phyloP scores from a whole-genome alignment of 2,888 invertebrate species.

The Papilio protenor region DNA sequence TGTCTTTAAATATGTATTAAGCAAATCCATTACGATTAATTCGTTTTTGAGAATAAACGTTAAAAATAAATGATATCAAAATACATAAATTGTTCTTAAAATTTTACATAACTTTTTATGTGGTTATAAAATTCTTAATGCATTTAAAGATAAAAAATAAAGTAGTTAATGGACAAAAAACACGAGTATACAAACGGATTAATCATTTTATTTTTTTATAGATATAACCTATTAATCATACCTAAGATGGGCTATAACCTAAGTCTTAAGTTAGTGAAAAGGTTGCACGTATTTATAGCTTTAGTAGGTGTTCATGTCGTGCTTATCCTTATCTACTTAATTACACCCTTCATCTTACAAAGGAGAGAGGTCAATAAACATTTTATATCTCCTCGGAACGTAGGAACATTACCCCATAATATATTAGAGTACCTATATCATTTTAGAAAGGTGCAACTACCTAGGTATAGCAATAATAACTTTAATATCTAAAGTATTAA shows the following conservation, averaged over 20 bases:
- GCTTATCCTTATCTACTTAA: slow-evolving; percentile 42
- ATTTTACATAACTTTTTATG: slow-evolving; percentile 19
- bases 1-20: not conserved
- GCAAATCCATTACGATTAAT: slow-evolving; percentile 4
- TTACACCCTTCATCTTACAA: slow-evolving; percentile 42
- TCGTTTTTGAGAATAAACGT: slow-evolving; percentile 20
- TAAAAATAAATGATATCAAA: not conserved
- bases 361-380: slow-evolving; percentile 39
- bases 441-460: slow-evolving; percentile 36
- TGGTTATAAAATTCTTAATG: slow-evolving; percentile 4
- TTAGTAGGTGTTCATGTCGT: slow-evolving; percentile 40
- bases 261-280: slow-evolving; percentile 19
- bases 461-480: not conserved
- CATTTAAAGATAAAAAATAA: not conserved
- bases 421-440: slow-evolving; percentile 12
- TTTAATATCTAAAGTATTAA: slow-evolving; percentile 19
- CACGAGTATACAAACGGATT: not conserved
- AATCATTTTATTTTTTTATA: not conserved
- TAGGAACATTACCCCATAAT: slow-evolving; percentile 18
- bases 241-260: not conserved
- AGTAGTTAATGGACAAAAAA: slow-evolving; percentile 5
- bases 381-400: slow-evolving; percentile 32
- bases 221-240: not conserved
- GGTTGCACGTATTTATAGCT: slow-evolving; percentile 27
- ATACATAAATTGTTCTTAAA: slow-evolving; percentile 23